Evolutionary conservation across 2,113 vertebrate species (phyloP), one percentile per base, ranked within the genome.

Genomic region (Poecilia latipinna): DNA sequence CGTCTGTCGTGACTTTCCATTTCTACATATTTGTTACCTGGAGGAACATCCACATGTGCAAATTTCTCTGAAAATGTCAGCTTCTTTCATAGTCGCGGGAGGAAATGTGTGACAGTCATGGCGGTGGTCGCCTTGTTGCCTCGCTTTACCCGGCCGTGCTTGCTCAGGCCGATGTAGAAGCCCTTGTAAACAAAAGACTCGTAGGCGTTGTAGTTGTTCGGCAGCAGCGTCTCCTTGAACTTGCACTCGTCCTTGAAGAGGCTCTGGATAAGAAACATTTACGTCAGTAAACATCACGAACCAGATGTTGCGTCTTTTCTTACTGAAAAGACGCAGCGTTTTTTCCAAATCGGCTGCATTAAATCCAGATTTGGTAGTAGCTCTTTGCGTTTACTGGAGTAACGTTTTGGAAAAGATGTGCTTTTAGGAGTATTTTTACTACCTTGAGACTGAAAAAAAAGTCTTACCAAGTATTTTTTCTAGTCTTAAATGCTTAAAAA

Each of bases 191-290:
- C 77, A 39, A 94, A 95, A 57, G 96, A 98, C 92, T 99, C 97
- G 0, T 98, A 98, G 12, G 97, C 96, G 0, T 99, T 99, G 93
- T 98, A 99, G 89, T 98, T 98, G 88, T 99, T 99, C 88, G 97
- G 96, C 91, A 99, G 94, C 88, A 98, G 93, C 19, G 92, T 97
- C 94, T 98, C 97, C 88, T 94, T 96, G 93, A 99, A 99, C 90
- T 97, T 97, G 94, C 97, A 99, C 80, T 99, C 97, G 3, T 97
- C 95, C 62, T 94, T 95, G 88, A 99, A 99, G 90, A 90, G 90
- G 84, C 94, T 92, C 97, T 99, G 77, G 68, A 89, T 76, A 79
- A 73, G 62, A 31, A 68, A 62, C 80, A 57, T 64, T 2, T 61
- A 7, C 31, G 65, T 79, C 66, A 73, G 32, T 82, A 72, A 79